Evolutionary conservation across 2,888 invertebrate species (phyloP).

Genomic region (Diadegma fenestrale): DNA sequence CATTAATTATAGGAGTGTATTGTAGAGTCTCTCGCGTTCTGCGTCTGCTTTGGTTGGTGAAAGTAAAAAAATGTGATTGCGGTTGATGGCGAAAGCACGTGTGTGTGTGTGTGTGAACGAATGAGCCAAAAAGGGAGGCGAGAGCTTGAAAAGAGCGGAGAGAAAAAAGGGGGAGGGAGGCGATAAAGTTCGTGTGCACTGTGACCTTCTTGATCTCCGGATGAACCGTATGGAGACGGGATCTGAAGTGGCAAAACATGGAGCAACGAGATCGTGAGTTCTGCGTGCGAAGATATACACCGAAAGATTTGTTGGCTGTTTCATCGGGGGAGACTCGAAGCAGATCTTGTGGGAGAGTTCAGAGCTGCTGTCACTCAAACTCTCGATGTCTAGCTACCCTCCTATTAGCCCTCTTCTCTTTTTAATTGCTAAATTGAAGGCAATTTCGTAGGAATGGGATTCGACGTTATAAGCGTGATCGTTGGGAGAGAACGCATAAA

Average conservation of each 20-base stretch:
- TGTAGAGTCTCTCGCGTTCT: neutral
- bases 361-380: slow-evolving; percentile 82
- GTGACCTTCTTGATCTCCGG: slow-evolving; percentile 45
- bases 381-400: slow-evolving; percentile 83
- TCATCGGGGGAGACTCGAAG: slow-evolving; percentile 7
- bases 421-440: slow-evolving; percentile 85
- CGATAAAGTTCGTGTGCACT: slow-evolving; percentile 60
- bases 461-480: slow-evolving; percentile 73
- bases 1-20: slow-evolving; percentile 33
- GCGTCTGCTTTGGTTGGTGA: slow-evolving; percentile 17
- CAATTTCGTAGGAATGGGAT: slow-evolving; percentile 82
- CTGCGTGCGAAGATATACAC: neutral
- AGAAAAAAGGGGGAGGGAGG: neutral
- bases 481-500: slow-evolving; percentile 32
- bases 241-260: slow-evolving; percentile 42
- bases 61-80: slow-evolving; percentile 32
- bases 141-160: neutral
- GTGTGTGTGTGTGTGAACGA: slow-evolving; percentile 1
- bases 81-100: slow-evolving; percentile 20
- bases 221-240: slow-evolving; percentile 30
- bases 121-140: neutral
- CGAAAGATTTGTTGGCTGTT: slow-evolving; percentile 14
- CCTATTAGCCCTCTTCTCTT: slow-evolving; percentile 83
- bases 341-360: slow-evolving; percentile 81
- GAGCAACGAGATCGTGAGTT: slow-evolving; percentile 44